These are phyloP conservation scores for Drosophila nigritarsus DNA, from an alignment of 2,888 invertebrate genomes.

Conservation along the genomic window DNA sequence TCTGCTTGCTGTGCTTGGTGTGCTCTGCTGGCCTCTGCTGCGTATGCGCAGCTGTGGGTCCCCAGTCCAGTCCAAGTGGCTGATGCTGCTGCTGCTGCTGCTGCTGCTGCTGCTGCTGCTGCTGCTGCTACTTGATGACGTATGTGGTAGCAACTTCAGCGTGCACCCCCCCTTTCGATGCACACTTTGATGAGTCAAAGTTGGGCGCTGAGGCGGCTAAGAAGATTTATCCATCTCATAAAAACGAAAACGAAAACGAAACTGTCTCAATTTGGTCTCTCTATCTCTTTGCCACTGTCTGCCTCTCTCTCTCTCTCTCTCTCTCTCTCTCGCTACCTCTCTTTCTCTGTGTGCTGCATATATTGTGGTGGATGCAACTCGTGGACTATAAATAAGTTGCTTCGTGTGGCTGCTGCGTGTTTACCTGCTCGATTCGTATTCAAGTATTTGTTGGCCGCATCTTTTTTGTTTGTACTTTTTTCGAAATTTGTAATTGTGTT, in stretches of 20 bases:
- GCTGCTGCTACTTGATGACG: conserved; percentile 52
- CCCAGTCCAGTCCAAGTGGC: conserved; percentile 22
- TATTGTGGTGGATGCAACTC: conserved; percentile 56
- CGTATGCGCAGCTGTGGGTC: conserved; percentile 65
- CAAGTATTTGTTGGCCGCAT: conserved; percentile 27
- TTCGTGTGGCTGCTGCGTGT: conserved; percentile 41
- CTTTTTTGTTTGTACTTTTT: conserved; percentile 22
- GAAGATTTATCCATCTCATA: conserved; percentile 60
- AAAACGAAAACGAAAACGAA: conserved; percentile 78
- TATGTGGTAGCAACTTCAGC: conserved; percentile 42
- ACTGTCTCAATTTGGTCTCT: conserved; percentile 53
- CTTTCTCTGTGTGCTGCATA: too few species aligned
- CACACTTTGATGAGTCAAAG: conserved; percentile 51
- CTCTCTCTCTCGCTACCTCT: too few species aligned
- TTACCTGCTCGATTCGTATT: conserved; percentile 45
- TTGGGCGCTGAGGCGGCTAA: conserved; percentile 28
- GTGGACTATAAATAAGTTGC: conserved; percentile 52
- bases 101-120: conserved; percentile 10
- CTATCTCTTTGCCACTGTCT: conserved; percentile 4
- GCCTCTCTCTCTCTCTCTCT: conserved; percentile 2
- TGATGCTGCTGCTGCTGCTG: conserved; percentile 4
- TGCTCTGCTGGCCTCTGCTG: conserved; percentile 46
- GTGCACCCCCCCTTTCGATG: background rate
- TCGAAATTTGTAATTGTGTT: conserved; percentile 65
- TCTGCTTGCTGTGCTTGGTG: conserved; percentile 8